Evolutionary conservation across 2,888 invertebrate genomes (phyloP), one percentile per base, ranked within the genome.

Genomic region (Diaperis boleti): DNA sequence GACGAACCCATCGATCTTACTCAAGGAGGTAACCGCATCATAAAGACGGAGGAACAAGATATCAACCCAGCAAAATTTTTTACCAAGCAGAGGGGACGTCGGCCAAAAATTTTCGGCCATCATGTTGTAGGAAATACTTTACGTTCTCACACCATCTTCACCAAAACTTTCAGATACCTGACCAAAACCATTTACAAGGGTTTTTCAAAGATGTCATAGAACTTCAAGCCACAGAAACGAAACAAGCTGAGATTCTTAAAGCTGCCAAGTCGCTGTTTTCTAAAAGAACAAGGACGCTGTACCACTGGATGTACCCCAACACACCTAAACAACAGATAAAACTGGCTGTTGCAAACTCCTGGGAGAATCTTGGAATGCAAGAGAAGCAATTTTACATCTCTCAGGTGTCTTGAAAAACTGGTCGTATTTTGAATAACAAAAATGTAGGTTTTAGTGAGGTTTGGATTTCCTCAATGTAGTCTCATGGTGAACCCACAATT

Each of bases 331-430:
- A 76, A 17, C 80, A 81, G 63, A 72, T 83, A 18, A 83, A 82
- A 70, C 69, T 76, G 1, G 79, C 79, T 0, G 80, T 83, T 1
- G 72, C 78, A 1, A 72, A 76, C 20, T 79, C 80, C 1, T 83
- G 83, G 83, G 81, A 83, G 7, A 78, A 78, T 1, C 69, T 83
- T 33, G 75, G 77, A 0, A 67, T 70, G 4, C 70, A 76, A 41
- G 82, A 83, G 65, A 83, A 83, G 65, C 78, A 81, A 66, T 81
- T 83, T 71, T 83, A 83, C 68, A 76, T 83, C 47, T 81, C 82
- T 0, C 83, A 83, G 76, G 83, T 81, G 66, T 8, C 6, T 42
- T 45, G 13, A n/a, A n/a, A n/a, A 2, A 22, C 10, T 39, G 11
- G 11, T 15, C 5, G 6, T 39, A 6, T 39, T 10, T 8, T 39